Base-by-base conservation (phyloP, 30 jellyfish, hydroid and myxozoan genomes). In the Cassiopea xamachana region DNA sequence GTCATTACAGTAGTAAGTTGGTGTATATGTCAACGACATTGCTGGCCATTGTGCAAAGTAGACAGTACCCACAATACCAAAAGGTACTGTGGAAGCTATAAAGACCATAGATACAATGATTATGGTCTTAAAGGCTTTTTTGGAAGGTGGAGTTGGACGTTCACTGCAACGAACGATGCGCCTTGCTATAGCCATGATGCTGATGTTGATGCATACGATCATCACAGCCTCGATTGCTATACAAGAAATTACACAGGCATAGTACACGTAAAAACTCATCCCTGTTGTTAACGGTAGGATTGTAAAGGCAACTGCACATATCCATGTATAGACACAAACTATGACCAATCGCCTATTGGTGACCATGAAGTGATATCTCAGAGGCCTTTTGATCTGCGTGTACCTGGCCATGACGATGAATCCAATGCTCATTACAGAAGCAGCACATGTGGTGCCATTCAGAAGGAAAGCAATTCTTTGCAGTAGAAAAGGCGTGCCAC, bases 11-110 rank as follows among this genome's bases (percentile, higher is more conserved):
- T 78, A 69, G 39, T 50, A 60, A 17, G 48, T 69, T 5, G 75
- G 51, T 15, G 10, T n/a, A 55, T 50, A 48, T 44, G 48, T 78
- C 87, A 75, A 78, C 39, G 60, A 51, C 3, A 78, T 69, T 17
- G 87, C 48, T 48, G 87, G 87, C 87, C 87, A 78, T 55, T 27
- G 48, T 69, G n/a, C 18, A 39, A 78, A 78, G 87, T 78, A 78
- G 1, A 50, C 55, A 2, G 51, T 2, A 2, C 87, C 87, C 48
- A 48, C 51, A 1, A 78, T 12, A 78, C 87, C 75, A 15, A 78
- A 78, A 14, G 87, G 87, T 7, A 78, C 19, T 3, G 51, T 13
- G 1, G 87, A 78, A 1, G 51, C 5, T 15, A 75, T 78, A 27
- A 78, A 78, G 70, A 47, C 10, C 14, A 19, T 16, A 17, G 51